Conservation (phyloP, 2,113 vertebrate genomes). For the Phaethornis superciliosus region DNA sequence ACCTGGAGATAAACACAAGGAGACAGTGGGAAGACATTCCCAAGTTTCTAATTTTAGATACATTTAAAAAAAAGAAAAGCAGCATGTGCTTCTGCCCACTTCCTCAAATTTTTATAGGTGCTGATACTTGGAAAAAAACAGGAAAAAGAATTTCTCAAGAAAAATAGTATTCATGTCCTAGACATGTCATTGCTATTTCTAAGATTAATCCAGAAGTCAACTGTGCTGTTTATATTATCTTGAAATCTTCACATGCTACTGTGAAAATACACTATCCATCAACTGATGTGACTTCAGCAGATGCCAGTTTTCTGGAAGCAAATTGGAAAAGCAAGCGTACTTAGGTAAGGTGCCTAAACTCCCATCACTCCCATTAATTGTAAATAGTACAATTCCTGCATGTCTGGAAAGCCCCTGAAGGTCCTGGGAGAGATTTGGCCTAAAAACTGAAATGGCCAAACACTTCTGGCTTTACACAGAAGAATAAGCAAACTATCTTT, state of each 20-base stretch:
- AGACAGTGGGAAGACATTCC: not conserved
- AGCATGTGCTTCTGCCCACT: not conserved
- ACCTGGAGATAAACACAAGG: not conserved
- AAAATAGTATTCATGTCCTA: not conserved
- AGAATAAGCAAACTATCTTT: slow-evolving; percentile 60
- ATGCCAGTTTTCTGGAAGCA: not conserved
- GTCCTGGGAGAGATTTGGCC: slow-evolving; percentile 17
- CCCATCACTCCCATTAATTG: not conserved
- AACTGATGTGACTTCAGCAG: not conserved
- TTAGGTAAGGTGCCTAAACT: not conserved
- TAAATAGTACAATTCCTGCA: not conserved
- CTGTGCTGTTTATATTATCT: not conserved
- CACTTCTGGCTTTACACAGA: too few relatives aligned
- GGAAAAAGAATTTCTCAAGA: not conserved
- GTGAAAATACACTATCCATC: not conserved
- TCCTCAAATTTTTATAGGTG: not conserved
- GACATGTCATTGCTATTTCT: not conserved
- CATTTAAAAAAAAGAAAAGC: not conserved
- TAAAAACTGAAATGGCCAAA: slow-evolving; percentile 15
- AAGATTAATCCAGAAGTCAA: not conserved
- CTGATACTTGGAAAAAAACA: not conserved
- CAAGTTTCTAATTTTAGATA: not conserved
- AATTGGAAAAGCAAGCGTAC: not conserved
- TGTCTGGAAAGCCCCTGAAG: not conserved
- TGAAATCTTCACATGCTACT: not conserved